A percentile compares a stretch with the other conserved stretches of the same genome.
These are phyloP conservation scores for Ardeotis arabs DNA, from an alignment of 2,113 vertebrate genomes.

Conservation along the genomic window DNA sequence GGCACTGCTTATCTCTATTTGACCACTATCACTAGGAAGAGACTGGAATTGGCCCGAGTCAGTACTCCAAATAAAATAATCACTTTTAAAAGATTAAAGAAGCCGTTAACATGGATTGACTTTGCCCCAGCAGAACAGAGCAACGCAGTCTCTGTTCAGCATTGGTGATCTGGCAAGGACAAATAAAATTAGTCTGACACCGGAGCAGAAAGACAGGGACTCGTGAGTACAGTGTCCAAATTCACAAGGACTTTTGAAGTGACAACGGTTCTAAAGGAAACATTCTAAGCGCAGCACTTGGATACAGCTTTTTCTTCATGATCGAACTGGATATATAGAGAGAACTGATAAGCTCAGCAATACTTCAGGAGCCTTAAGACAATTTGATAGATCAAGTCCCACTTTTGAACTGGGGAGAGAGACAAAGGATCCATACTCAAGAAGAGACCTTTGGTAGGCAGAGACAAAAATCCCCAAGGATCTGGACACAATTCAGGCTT, in stretches of 20 bases:
- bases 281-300: neutral
- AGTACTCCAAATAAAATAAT: constrained; percentile 9
- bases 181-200: neutral
- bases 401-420: neutral
- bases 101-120: neutral
- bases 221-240: neutral
- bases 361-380: neutral
- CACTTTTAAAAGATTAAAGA: constrained; percentile 48
- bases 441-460: neutral
- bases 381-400: neutral
- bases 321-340: neutral
- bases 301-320: neutral
- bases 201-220: neutral
- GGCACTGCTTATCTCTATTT: neutral
- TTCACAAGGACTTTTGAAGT: neutral
- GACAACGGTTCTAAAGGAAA: neutral
- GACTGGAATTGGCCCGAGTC: neutral
- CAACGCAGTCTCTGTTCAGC: neutral
- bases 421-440: neutral
- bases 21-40: neutral
- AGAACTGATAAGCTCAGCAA: neutral
- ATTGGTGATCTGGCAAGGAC: constrained; percentile 16
- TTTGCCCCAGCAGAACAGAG: neutral
- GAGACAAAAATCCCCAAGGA: neutral
- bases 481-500: neutral